Base-by-base conservation (phyloP, 2,888 invertebrate species). In the Miltochrista miniata region DNA sequence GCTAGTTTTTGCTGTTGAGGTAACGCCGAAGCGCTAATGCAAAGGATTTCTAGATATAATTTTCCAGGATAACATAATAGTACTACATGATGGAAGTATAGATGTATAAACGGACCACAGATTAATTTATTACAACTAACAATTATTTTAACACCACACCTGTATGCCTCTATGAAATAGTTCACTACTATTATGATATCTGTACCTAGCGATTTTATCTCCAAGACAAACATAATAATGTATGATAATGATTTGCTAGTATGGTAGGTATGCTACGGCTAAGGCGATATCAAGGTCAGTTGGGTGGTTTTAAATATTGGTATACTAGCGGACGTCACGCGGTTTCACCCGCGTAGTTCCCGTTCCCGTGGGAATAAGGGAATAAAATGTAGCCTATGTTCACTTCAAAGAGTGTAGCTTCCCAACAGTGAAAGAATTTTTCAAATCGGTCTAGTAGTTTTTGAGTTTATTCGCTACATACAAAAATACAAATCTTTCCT, bases 271-370 rank as follows among this genome's bases (percentile, higher is more conserved):
- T 33, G 38, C 40, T 56, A 45, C 52, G 42, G 52, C 18, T 52
- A 51, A 52, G 36, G 36, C 39, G 35, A 61, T 48, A 42, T 57
- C 64, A 67, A 67, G 66, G 61, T 18, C 53, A 14, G n/a, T 33
- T 10, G 42, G 37, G 45, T 50, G 33, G n/a, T 44, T 54, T 50
- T 41, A 43, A 43, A 64, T 42, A 38, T 52, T 34, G 47, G 38
- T 47, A 41, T 35, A 13, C 5, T 4, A 4, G 18, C 5, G n/a
- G n/a, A n/a, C n/a, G n/a, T n/a, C n/a, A n/a, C n/a, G n/a, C n/a
- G n/a, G n/a, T n/a, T n/a, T n/a, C n/a, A n/a, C n/a, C n/a, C n/a
- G n/a, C n/a, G n/a, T n/a, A n/a, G n/a, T n/a, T n/a, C n/a, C n/a
- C n/a, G n/a, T n/a, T n/a, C n/a, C n/a, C n/a, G n/a, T n/a, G n/a